Base-by-base conservation (phyloP, 2,797 vertebrate genomes). In the Pagetopsis macropterus region DNA sequence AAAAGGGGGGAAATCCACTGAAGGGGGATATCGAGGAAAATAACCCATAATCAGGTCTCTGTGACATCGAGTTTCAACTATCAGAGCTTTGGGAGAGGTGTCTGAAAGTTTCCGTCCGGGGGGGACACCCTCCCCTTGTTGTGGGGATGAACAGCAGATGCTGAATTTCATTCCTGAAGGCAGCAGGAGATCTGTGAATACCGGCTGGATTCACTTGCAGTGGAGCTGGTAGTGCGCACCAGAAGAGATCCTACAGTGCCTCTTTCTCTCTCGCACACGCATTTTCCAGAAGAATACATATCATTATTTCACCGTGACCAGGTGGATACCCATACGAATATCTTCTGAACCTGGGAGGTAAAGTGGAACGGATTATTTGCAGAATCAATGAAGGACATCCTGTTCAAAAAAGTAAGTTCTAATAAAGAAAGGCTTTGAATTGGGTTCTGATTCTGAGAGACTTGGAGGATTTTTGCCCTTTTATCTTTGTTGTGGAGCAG, bases 21-120 rank as follows among this genome's bases (percentile, higher is more conserved):
- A 77, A 52, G 72, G 71, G 84, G 82, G 83, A 88, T 88, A 84
- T 82, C 60, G 59, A 87, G 84, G 86, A 87, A 83, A 88, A 88
- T 70, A 79, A 70, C 65, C 56, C 43, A 50, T 65, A 71, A 84
- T 64, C 66, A 40, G 58, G 72, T 60, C 75, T 85, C 17, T 59
- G 21, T 58, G 64, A 54, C 56, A 63, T 83, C 74, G 65, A 63
- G 59, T 67, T 13, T 72, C 73, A 79, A 48, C 62, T 75, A 66
- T 64, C 49, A 43, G 16, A 65, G 81, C 81, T 87, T 72, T 73
- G 64, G 63, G 60, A 75, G 77, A 83, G 90, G 86, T 81, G 79
- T 71, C 76, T 88, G 85, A 92, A 94, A 95, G 91, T 92, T 92
- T 93, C 82, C 84, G 73, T 81, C 83, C 52, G 27, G 76, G 71